Base-by-base conservation (phyloP, 2,888 invertebrate species). In the Stegophylla sp. region DNA sequence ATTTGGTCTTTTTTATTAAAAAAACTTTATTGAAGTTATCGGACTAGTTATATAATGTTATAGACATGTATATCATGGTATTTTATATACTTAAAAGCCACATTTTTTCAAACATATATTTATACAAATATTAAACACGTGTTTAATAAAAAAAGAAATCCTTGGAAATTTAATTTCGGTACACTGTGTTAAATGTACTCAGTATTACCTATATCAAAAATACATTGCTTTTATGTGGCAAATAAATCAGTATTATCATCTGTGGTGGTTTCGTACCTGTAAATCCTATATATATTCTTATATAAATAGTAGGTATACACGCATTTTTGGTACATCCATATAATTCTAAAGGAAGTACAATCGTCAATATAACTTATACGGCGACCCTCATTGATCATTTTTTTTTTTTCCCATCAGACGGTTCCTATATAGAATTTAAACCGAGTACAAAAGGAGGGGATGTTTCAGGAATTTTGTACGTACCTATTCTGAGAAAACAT, bases 381-480 rank as follows among this genome's bases (percentile, higher is more conserved):
- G 13, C 28, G 23, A 76, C 43, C 66, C 76, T 66, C 45, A 51
- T 43, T 67, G 28, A 69, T 59, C 45, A 23, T 77, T 64, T n/a
- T 20, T 63, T 20, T 56, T 64, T 77, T 67, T 61, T n/a, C 15
- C 17, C 15, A 28, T 45, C 56, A 67, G 26, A 1, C 56, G 20
- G 45, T 69, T 59, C 48, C 15, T 10, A n/a, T n/a, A n/a, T n/a
- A 48, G 45, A 69, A 77, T 69, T 17, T 9, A 69, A n/a, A 20
- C 56, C 15, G 17, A 34, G 15, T 61, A 41, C 28, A 51, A 34
- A 20, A 41, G 41, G 17, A 43, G 56, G 66, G 15, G 26, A 56
- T 75, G 66, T 66, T 43, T 12, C n/a, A n/a, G 28, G 28, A 20
- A 45, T n/a, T n/a, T n/a, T 1, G 13, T 63, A 28, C 4, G 28